phyloP scores from a whole-genome alignment of 2,888 invertebrate genomes.

The Amphipoea lucens region DNA sequence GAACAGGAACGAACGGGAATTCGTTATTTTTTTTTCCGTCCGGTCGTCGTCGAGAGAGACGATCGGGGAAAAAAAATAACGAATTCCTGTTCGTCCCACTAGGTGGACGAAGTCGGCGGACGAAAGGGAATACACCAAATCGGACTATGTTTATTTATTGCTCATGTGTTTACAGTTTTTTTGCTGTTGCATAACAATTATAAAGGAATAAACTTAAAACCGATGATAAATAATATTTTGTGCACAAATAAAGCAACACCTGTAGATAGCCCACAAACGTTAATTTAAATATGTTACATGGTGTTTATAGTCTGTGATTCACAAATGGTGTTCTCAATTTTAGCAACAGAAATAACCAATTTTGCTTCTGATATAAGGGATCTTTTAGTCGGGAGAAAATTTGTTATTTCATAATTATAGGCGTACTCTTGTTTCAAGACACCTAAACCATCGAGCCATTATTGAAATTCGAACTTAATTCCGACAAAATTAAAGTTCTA shows the following conservation, averaged over 20 bases:
- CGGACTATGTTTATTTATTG: not conserved
- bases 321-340: slow-evolving; percentile 24
- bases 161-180: not conserved
- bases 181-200: not conserved
- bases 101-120: no score
- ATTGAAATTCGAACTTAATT: no score
- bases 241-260: slow-evolving; percentile 46
- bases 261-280: slow-evolving; percentile 25
- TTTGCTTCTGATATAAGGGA: not conserved
- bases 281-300: slow-evolving; percentile 40
- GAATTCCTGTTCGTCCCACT: no score
- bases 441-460: no score
- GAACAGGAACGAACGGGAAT: no score
- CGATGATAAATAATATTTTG: not conserved
- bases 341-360: slow-evolving; percentile 14
- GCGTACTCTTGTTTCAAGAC: not conserved
- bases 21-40: no score
- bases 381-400: not conserved
- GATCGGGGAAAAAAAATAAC: no score
- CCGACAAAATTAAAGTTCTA: no score
- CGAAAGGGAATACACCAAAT: not conserved
- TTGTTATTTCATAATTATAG: slow-evolving; percentile 8
- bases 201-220: not conserved
- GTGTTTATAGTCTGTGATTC: slow-evolving; percentile 51
- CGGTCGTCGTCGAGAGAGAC: no score